These are phyloP conservation scores for Cyanoliseus patagonus DNA, from an alignment of 2,113 vertebrate genomes.

Conservation along the genomic window DNA sequence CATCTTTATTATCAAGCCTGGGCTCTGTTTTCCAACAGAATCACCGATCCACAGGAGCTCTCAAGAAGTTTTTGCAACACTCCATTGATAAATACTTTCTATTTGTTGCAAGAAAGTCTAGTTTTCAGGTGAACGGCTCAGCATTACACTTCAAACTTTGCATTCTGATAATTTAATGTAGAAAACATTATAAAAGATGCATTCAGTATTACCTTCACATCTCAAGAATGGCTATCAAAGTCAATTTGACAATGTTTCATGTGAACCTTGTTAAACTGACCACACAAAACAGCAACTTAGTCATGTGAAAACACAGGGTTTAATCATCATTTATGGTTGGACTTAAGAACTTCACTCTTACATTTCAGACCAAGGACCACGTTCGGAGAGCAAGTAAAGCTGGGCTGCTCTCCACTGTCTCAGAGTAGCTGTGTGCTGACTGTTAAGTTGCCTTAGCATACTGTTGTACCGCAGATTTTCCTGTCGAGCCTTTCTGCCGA, in stretches of 20 bases:
- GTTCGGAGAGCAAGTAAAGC: slow-evolving; percentile 87
- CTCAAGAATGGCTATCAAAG: background rate
- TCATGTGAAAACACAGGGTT: background rate
- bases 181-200: background rate
- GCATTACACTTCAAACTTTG: background rate
- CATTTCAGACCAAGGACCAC: slow-evolving; percentile 94
- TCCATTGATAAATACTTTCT: background rate
- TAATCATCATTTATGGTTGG: background rate
- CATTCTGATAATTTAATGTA: background rate
- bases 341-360: slow-evolving; percentile 40
- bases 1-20: background rate
- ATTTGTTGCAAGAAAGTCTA: background rate
- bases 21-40: background rate
- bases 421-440: slow-evolving; percentile 81
- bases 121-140: background rate
- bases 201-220: background rate
- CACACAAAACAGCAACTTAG: background rate
- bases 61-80: background rate
- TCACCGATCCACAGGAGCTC: rapidly evolving
- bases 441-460: slow-evolving; percentile 90
- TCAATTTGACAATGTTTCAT: background rate
- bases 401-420: slow-evolving; percentile 90
- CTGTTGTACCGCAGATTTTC: slow-evolving; percentile 95
- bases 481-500: slow-evolving; percentile 89
- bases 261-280: background rate